Conservation (phyloP, 2,797 vertebrate species). For the Picus viridis region DNA sequence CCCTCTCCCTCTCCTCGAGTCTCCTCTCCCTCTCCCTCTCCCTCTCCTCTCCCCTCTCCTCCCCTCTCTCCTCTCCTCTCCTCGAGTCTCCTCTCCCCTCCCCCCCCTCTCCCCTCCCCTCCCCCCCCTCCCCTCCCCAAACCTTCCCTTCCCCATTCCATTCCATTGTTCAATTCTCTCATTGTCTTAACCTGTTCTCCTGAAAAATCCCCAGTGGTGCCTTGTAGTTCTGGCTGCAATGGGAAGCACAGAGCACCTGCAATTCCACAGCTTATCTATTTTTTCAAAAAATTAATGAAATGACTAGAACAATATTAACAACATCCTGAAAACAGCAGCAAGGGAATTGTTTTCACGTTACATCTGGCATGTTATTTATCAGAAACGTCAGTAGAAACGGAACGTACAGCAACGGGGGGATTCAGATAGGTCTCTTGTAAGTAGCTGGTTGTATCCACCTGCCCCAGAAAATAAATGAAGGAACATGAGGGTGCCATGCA, state of each 20-base stretch:
- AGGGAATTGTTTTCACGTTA: background rate
- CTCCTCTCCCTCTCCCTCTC: too few relatives aligned
- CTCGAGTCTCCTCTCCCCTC: too few relatives aligned
- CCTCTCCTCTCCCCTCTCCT: too few relatives aligned
- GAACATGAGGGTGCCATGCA: background rate
- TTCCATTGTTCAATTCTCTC: background rate
- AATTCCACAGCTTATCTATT: background rate
- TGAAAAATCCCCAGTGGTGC: background rate
- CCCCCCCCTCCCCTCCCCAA: too few relatives aligned
- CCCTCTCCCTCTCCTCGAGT: too few relatives aligned
- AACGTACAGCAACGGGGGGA: background rate
- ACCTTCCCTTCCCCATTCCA: too few relatives aligned
- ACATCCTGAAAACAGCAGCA: slow-evolving; percentile 64
- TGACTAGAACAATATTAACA: background rate
- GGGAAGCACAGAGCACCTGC: background rate
- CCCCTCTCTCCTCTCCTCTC: too few relatives aligned
- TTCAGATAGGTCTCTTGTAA: background rate
- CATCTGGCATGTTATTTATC: slow-evolving; percentile 28
- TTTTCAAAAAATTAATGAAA: background rate
- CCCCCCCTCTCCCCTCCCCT: too few relatives aligned
- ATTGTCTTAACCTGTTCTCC: background rate
- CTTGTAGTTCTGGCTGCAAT: background rate
- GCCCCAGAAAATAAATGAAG: background rate
- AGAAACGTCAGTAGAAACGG: background rate
- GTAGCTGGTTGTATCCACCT: background rate